Conservation (phyloP, 2,797 vertebrate genomes). For the Taeniopygia guttata region DNA sequence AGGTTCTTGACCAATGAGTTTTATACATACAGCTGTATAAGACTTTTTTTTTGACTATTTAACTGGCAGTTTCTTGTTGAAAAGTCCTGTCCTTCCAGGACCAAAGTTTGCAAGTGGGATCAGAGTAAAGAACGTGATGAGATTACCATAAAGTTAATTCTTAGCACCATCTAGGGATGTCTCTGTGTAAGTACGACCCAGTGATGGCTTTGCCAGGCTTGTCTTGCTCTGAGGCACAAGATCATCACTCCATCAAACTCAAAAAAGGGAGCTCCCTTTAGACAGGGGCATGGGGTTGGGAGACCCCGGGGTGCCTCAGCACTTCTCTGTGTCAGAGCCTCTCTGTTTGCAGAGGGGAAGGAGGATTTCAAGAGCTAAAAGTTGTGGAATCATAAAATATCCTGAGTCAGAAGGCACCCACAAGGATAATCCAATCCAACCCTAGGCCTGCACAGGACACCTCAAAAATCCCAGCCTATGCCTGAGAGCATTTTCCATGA, state of each 20-base stretch:
- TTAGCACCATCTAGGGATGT: conserved; percentile 66
- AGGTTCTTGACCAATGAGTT: neutral
- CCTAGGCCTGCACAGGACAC: neutral
- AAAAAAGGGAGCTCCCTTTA: neutral
- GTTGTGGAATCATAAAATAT: neutral
- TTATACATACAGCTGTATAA: neutral
- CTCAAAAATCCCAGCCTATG: neutral
- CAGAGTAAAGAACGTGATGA: neutral
- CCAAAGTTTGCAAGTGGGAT: neutral
- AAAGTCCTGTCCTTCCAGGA: neutral
- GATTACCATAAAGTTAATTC: conserved; percentile 39
- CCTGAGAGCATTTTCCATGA: neutral
- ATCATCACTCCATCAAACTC: neutral
- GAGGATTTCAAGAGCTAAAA: neutral
- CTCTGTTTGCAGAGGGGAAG: neutral
- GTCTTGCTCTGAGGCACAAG: accelerated
- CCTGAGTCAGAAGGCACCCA: neutral
- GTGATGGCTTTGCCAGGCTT: neutral
- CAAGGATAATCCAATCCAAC: neutral
- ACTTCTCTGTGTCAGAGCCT: neutral
- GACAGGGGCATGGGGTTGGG: neutral
- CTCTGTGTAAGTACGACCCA: neutral
- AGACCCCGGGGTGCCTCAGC: neutral
- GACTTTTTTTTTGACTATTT: neutral
- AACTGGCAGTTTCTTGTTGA: neutral